Evolutionary conservation across 2,113 vertebrate genomes (phyloP), one percentile per base, ranked within the genome.

Genomic region (Nothobranchius kuhntae): DNA sequence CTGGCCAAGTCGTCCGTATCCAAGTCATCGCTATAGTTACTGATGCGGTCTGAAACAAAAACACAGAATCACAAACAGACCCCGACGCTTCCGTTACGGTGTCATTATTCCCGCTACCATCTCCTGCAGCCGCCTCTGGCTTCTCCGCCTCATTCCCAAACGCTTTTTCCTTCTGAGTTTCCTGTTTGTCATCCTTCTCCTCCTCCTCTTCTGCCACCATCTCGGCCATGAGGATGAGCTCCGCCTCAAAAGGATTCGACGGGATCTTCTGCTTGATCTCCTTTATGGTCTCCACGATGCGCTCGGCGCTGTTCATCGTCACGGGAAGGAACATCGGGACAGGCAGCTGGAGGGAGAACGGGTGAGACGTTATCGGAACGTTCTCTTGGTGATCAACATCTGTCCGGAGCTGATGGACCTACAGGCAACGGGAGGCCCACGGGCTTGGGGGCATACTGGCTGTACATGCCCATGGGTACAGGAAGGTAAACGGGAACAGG

Each of bases 161-260:
- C 1, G 4, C n/a, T 46, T 74, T 84, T 36, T 70, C 78, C 38
- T 71, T 82, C 0, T 10, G 30, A 1, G 11, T 79, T 92, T 71
- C 61, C 0, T 38, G n/a, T 2, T 75, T 74, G 53, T 42, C 24
- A 1, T 56, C 78, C 9, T 59, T 61, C 56, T 75, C 74, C 0
- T 63, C 74, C 0, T 63, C 73, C 1, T 96, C 94, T 74, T 99
- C 96, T 9, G 96, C 95, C 63, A 98, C 96, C 89, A 98, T 96
- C 91, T 97, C 96, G n/a, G 96, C 97, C 97, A 98, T 98, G 84
- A 98, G 94, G 86, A 98, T 94, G 64, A 99, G 93, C 82, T 98
- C 96, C 1, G 96, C 95, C 87, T 98, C 97, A 72, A 94, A 95
- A 0, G 97, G 94, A 79, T 96, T 93, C 0, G 94, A 86, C 26